phyloP scores from a whole-genome alignment of 2,888 invertebrate genomes.

The Sinhomidia bicolor region DNA sequence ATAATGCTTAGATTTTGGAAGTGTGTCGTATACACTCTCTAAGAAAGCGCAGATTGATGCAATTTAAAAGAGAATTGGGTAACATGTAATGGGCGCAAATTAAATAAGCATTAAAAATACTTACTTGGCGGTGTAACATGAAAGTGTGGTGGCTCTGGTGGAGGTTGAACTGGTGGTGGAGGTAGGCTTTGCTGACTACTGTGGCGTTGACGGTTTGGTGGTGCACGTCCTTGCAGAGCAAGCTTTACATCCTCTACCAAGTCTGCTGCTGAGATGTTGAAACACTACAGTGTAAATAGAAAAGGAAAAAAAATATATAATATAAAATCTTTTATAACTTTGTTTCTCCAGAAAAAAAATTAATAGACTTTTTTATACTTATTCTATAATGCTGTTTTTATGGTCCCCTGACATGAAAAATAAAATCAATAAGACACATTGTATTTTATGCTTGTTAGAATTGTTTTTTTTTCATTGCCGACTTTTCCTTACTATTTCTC shows the following conservation, averaged over 20 bases:
- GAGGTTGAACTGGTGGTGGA: conserved; percentile 86
- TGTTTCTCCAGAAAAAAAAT: neutral
- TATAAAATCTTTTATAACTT: neutral
- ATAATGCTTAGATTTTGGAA: too few relatives aligned
- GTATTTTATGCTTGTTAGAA: too few relatives aligned
- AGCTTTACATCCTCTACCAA: conserved; percentile 92
- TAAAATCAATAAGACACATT: too few relatives aligned
- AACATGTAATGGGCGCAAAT: neutral
- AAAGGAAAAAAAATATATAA: too few relatives aligned
- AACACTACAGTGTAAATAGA: conserved; percentile 86
- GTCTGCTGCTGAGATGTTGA: conserved; percentile 90
- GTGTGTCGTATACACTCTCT: too few relatives aligned
- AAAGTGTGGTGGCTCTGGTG: conserved; percentile 83
- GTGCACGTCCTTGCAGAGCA: conserved; percentile 86
- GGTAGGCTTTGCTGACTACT: conserved; percentile 82
- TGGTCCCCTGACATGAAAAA: neutral
- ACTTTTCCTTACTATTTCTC: too few relatives aligned
- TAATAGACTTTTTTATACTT: neutral
- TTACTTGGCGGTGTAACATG: conserved; percentile 73
- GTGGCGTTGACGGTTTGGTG: conserved; percentile 80
- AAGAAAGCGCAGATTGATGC: too few relatives aligned
- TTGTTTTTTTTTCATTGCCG: neutral
- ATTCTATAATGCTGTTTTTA: too few relatives aligned
- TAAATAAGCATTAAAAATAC: neutral
- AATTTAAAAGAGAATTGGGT: neutral